Evolutionary conservation across 2,113 vertebrate genomes (phyloP).

Genomic region (Larimichthys polyactis): DNA sequence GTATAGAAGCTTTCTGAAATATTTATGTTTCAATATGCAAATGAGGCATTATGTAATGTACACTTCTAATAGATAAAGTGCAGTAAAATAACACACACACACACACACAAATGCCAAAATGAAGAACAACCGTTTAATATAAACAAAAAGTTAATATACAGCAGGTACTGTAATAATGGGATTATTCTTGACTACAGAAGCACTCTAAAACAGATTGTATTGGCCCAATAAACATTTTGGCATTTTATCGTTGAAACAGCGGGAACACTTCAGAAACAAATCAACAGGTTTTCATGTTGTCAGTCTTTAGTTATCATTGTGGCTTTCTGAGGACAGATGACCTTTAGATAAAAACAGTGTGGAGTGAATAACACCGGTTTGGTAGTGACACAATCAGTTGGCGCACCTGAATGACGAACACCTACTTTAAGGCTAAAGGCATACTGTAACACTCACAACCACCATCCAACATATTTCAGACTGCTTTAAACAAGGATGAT

Average conservation of each 20-base stretch:
- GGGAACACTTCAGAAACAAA: slow-evolving; percentile 13
- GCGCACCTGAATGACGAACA: slow-evolving; percentile 44
- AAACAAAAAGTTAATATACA: slow-evolving; percentile 78
- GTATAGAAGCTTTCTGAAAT: too few species aligned
- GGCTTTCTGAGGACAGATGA: slow-evolving; percentile 4
- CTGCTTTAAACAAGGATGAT: neutral
- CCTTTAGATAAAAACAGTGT: slow-evolving; percentile 35
- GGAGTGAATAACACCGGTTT: slow-evolving; percentile 40
- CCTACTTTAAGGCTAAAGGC: slow-evolving; percentile 59
- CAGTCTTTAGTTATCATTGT: slow-evolving; percentile 26
- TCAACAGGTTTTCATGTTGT: slow-evolving; percentile 5
- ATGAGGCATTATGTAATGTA: too few species aligned
- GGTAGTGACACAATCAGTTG: slow-evolving; percentile 49
- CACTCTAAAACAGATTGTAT: slow-evolving; percentile 50
- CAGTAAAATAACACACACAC: too few species aligned
- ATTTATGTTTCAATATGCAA: too few species aligned
- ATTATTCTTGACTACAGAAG: slow-evolving; percentile 69
- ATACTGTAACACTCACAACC: slow-evolving; percentile 38
- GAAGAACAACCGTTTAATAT: slow-evolving; percentile 77
- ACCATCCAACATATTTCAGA: slow-evolving; percentile 20
- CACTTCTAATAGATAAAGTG: too few species aligned
- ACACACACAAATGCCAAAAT: neutral
- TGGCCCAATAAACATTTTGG: slow-evolving; percentile 60
- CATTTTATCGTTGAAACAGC: slow-evolving; percentile 42
- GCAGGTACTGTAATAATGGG: slow-evolving; percentile 64